These are phyloP conservation scores for Hyalella azteca DNA, from an alignment of 2,888 invertebrate species.

Conservation along the genomic window DNA sequence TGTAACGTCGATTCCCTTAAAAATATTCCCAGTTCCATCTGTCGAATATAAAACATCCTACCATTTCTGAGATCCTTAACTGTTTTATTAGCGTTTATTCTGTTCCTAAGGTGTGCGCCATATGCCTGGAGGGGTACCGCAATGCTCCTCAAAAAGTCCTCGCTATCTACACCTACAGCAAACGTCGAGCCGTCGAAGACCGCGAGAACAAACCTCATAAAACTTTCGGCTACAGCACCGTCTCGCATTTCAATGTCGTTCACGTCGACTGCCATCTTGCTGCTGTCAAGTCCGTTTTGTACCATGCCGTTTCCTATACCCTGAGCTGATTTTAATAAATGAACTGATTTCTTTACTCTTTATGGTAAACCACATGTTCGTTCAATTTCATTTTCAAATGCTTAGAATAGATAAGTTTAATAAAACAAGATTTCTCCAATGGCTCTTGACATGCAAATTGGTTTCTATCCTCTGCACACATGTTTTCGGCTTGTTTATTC, in stretches of 20 bases:
- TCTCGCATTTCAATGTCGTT: conserved; percentile 97
- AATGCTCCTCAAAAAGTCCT: conserved; percentile 86
- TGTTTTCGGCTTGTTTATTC: no score
- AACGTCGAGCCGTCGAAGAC: conserved; percentile 91
- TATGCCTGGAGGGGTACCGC: conserved; percentile 96
- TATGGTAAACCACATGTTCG: no score
- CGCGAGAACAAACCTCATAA: conserved; percentile 87
- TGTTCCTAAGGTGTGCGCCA: conserved; percentile 84
- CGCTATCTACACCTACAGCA: conserved; percentile 96
- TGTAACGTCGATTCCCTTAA: no score
- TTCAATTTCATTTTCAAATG: no score
- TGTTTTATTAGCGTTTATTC: no score
- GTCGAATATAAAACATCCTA: no score
- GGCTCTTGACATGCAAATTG: no score
- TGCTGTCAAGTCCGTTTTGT: conserved; percentile 76
- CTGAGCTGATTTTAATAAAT: conserved; percentile 23
- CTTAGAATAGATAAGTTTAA: no score
- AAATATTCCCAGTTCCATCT: no score
- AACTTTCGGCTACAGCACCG: conserved; percentile 80
- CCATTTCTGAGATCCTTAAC: no score
- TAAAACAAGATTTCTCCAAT: no score
- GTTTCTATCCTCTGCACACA: no score
- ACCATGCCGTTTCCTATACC: neutral
- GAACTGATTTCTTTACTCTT: conserved; percentile 33
- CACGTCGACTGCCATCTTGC: conserved; percentile 98